Percentiles rank a stretch among this genome's conserved stretches.
phyloP scores from a whole-genome alignment of 2,797 vertebrate species.

The Gadopsis marmoratus region DNA sequence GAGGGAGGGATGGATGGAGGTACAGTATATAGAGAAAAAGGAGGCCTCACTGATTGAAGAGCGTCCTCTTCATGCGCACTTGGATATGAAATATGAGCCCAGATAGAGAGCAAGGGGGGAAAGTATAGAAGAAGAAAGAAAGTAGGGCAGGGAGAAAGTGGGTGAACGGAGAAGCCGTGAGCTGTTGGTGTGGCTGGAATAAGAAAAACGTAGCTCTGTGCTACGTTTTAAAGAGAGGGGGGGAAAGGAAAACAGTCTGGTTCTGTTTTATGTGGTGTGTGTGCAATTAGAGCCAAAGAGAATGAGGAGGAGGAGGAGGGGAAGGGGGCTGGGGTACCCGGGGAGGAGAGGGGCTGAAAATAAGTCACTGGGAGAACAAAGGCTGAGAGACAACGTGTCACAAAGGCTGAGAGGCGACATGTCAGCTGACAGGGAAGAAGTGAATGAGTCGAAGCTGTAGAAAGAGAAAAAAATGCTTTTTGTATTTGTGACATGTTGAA shows the following conservation, averaged over 20 bases:
- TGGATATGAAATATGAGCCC: conserved; percentile 64
- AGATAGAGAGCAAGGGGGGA: conserved; percentile 25
- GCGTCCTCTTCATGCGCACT: conserved; percentile 58
- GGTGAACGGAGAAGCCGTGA: conserved; percentile 57
- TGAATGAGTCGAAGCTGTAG: conserved; percentile 35
- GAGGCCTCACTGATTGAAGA: conserved; percentile 49
- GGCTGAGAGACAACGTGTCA: conserved; percentile 36
- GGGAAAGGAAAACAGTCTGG: conserved; percentile 84
- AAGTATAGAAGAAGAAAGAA: conserved; percentile 48
- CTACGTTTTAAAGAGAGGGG: conserved; percentile 62
- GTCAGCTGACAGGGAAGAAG: conserved; percentile 40
- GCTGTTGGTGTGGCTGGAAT: conserved; percentile 67
- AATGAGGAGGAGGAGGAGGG: conserved; percentile 21
- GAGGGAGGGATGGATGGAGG: conserved; percentile 54
- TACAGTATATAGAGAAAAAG: conserved; percentile 39
- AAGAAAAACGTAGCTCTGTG: conserved; percentile 72
- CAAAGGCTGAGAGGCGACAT: conserved; percentile 15
- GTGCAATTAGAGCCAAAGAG: conserved; percentile 81
- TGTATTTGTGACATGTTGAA: background rate
- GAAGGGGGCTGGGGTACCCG: conserved; percentile 39
- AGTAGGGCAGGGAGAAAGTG: conserved; percentile 65
- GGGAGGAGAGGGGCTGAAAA: conserved; percentile 56
- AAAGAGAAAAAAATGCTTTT: conserved; percentile 9
- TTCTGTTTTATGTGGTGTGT: conserved; percentile 86
- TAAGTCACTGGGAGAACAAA: conserved; percentile 52